A percentile compares a stretch with the other conserved stretches of the same genome.
Conservation (phyloP, 92 coral and sea anemone species). For the Phymanthus crucifer region DNA sequence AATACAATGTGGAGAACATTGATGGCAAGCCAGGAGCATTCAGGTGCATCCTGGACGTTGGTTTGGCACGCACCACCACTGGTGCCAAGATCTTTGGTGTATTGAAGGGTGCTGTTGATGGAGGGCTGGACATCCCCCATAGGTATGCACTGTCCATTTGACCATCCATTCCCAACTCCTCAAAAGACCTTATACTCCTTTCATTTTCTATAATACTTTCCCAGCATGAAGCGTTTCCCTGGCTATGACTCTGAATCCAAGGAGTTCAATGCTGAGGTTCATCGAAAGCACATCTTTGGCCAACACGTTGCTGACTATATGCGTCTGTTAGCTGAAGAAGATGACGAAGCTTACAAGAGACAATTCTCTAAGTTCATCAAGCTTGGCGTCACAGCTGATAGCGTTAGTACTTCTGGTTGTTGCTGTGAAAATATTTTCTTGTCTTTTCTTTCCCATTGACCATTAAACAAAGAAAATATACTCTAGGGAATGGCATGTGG, state of each 20-base stretch:
- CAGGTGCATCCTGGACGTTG: constrained; percentile 94
- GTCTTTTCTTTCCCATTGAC: not conserved
- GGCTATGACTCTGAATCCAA: constrained; percentile 93
- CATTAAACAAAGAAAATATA: not conserved
- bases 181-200: not conserved
- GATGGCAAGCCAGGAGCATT: constrained; percentile 99
- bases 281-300: constrained; percentile 97
- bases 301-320: constrained; percentile 97
- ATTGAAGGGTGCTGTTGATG: constrained; percentile 97
- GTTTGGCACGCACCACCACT: constrained; percentile 93
- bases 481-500: not conserved
- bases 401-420: constrained; percentile 47
- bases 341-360: constrained; percentile 91
- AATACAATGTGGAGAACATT: constrained; percentile 92
- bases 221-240: constrained; percentile 92
- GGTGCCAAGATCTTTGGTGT: constrained; percentile 98
- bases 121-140: constrained; percentile 97
- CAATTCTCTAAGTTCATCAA: constrained; percentile 95
- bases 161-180: not conserved
- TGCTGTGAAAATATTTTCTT: not conserved
- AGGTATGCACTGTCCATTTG: constrained; percentile 43
- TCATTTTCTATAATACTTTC: not conserved
- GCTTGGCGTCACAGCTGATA: constrained; percentile 87
- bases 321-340: constrained; percentile 82
- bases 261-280: constrained; percentile 93